These are phyloP conservation scores for Ceratoteleas bidentatus DNA, from an alignment of 1,140 invertebrate genomes.

Conservation along the genomic window DNA sequence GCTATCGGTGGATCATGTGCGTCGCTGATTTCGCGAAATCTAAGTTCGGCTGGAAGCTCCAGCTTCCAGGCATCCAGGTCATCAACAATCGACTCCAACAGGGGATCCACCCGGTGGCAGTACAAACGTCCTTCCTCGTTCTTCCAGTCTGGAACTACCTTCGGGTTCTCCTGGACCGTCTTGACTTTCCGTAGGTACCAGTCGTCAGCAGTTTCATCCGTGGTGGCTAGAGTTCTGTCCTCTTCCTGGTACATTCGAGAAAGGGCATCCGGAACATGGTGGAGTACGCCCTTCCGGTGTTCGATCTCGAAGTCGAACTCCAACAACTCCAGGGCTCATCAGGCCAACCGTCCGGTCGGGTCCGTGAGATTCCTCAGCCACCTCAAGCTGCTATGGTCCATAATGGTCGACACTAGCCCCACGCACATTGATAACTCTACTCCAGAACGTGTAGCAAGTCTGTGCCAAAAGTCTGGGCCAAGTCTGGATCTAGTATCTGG, in stretches of 20 bases:
- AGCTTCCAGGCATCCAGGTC: conserved; percentile 27
- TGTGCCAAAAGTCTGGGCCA: too few relatives aligned
- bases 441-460: too few relatives aligned
- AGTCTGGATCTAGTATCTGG: too few relatives aligned
- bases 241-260: conserved; percentile 35
- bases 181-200: neutral
- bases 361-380: neutral
- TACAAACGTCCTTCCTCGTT: neutral
- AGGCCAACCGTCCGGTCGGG: neutral
- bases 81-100: neutral
- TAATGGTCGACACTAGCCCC: too few relatives aligned
- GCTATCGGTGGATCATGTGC: conserved; percentile 10
- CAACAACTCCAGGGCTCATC: conserved; percentile 62
- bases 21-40: neutral
- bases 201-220: neutral
- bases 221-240: neutral
- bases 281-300: conserved; percentile 73
- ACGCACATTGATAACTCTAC: too few relatives aligned
- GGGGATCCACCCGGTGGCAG: conserved; percentile 6
- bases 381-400: neutral
- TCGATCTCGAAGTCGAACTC: conserved; percentile 74
- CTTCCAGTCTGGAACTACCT: neutral
- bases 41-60: neutral
- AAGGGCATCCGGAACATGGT: conserved; percentile 72
- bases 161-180: neutral